A percentile compares a stretch with the other conserved stretches of the same genome.
These are phyloP conservation scores for Diarsia mendica DNA, from an alignment of 2,888 invertebrate species.

Conservation along the genomic window DNA sequence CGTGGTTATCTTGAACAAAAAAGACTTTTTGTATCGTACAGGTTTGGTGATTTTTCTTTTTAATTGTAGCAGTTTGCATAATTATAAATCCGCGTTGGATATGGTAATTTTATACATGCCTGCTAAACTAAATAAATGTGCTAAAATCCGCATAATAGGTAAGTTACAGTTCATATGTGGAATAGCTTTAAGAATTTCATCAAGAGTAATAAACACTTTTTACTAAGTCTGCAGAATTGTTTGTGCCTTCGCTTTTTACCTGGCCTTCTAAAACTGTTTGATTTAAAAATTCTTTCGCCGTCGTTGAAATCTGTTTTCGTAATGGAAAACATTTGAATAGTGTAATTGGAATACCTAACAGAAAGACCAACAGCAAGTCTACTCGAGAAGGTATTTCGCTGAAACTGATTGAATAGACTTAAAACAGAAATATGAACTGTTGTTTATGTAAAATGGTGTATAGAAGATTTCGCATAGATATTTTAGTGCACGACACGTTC, in stretches of 20 bases:
- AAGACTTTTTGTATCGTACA: constrained; percentile 20
- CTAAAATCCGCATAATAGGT: not conserved
- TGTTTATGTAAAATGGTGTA: no score
- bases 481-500: no score
- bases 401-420: not conserved
- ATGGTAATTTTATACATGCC: not conserved
- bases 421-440: no score
- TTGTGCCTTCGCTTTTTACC: not conserved
- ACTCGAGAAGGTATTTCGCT: not conserved
- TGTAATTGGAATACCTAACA: not conserved
- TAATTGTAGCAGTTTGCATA: constrained; percentile 15
- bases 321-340: not conserved
- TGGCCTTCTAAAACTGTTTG: not conserved
- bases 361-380: not conserved
- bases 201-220: not conserved
- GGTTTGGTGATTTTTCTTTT: constrained; percentile 29
- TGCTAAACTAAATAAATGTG: constrained; percentile 8
- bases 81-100: constrained; percentile 14
- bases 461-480: not conserved
- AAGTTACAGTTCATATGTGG: not conserved
- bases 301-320: constrained; percentile 1
- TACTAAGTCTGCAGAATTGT: not conserved
- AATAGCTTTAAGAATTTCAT: not conserved
- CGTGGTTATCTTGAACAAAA: constrained; percentile 46
- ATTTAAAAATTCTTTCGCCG: constrained; percentile 4